Base-by-base conservation (phyloP, 2,113 vertebrate genomes). In the Myotis brandtii region DNA sequence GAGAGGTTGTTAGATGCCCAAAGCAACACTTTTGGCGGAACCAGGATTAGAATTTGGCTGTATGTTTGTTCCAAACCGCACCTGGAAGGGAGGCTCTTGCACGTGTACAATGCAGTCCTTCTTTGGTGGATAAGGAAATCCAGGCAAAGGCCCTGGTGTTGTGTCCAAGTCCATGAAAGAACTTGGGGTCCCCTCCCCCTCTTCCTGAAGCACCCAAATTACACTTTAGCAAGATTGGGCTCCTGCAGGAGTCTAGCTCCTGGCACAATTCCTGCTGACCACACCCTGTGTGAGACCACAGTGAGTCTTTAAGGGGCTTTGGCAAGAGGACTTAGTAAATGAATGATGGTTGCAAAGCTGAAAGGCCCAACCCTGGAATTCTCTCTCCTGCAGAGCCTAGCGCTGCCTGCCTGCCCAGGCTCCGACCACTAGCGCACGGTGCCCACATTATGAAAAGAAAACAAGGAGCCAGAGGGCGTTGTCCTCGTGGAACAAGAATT, bases 401-500 rank as follows among this genome's bases (percentile, higher is more conserved):
- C 48, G 67, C 54, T 81, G 94, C 79, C 64, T 16, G 73, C 20
- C 84, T 59, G 89, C 6, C 0, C 7, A 0, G 0, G 2, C 16
- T 93, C 95, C 80, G 88, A 48, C 56, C 25, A 77, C 96, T 80
- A 62, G 90, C n/a, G 96, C 34, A 46, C 0, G 0, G 27, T 67
- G 79, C 72, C 87, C 89, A 69, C 94, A 95, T 80, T 48, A 16
- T 84, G 93, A 80, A 62, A 97, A 93, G 76, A 91, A 95, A 93
- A 83, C 52, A 89, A 95, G 88, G 67, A 91, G 76, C 76, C 92
- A 86, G 56, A 86, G 93, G 70, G 0, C 86, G 77, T 86, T 93
- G 70, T 80, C 56, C 83, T 97, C 94, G 75, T 66, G 95, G 91
- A 77, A 82, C 81, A 89, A 87, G 95, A 95, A 79, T 93, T 95